phyloP scores from a whole-genome alignment of 2,797 vertebrate species.

The Cuculus canorus region DNA sequence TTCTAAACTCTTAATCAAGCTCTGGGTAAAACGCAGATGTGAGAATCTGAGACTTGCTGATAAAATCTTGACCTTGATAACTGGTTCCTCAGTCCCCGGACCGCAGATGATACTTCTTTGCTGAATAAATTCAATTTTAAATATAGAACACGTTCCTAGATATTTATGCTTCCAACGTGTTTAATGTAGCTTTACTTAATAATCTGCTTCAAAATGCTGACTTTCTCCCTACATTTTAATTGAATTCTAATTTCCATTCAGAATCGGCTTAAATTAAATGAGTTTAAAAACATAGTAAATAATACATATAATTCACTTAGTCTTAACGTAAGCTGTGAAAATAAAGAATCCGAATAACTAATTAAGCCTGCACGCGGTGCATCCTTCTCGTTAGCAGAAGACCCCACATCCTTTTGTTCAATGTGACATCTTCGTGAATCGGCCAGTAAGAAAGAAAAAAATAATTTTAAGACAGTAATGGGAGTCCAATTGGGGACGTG shows the following conservation, averaged over 20 bases:
- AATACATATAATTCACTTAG: constrained; percentile 2
- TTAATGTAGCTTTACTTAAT: constrained; percentile 28
- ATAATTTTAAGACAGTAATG: not conserved
- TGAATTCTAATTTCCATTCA: constrained; percentile 43
- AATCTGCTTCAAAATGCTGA: constrained; percentile 32
- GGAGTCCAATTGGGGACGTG: rapidly evolving
- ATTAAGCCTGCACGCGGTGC: not conserved
- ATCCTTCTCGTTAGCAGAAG: not conserved
- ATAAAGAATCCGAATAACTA: not conserved
- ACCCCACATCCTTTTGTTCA: rapidly evolving
- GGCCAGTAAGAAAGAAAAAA: no score
- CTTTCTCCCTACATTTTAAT: constrained; percentile 16
- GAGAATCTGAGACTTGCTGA: constrained; percentile 17
- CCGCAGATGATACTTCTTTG: not conserved
- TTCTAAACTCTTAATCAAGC: constrained; percentile 56
- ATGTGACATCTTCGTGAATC: rapidly evolving
- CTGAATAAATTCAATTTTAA: constrained; percentile 22
- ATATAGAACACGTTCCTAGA: not conserved
- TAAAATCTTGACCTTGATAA: constrained; percentile 57
- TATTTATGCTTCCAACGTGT: not conserved
- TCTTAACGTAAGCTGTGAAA: constrained; percentile 9
- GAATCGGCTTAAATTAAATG: constrained; percentile 28
- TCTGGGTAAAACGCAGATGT: constrained; percentile 8
- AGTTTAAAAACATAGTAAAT: constrained; percentile 42
- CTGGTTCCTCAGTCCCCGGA: not conserved